A percentile compares a stretch with the other conserved stretches of the same genome.
Conservation (phyloP, 2,888 invertebrate genomes). For the Pristionchus mayeri region DNA sequence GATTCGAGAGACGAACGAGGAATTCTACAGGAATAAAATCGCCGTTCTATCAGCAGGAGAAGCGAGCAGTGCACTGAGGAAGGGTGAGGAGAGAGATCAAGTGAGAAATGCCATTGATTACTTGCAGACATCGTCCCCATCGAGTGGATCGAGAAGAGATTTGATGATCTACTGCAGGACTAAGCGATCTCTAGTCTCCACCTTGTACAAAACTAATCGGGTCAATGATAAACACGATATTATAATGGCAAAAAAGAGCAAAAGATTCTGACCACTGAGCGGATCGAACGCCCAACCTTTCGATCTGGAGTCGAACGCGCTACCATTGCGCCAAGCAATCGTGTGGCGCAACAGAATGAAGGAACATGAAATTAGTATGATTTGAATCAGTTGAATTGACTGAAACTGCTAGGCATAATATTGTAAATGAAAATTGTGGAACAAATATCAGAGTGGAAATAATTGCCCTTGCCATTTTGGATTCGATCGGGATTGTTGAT, state of each 20-base stretch:
- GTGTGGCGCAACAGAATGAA: background rate
- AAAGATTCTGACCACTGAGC: constrained; percentile 43
- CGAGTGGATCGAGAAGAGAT: constrained; percentile 46
- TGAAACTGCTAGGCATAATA: background rate
- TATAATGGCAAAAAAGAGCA: background rate
- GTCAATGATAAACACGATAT: background rate
- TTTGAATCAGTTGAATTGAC: background rate
- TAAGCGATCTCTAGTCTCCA: background rate
- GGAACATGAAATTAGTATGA: too few species aligned
- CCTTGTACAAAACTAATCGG: background rate
- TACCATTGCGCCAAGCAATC: constrained; percentile 50
- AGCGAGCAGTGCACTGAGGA: constrained; percentile 43
- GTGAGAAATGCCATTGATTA: background rate
- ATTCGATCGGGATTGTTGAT: background rate
- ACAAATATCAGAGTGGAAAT: background rate
- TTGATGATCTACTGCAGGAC: constrained; percentile 25
- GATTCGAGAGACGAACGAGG: constrained; percentile 66
- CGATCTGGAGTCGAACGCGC: constrained; percentile 50
- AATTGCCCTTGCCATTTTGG: background rate
- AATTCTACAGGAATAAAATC: constrained; percentile 63
- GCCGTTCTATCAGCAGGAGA: constrained; percentile 62
- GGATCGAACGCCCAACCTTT: constrained; percentile 50
- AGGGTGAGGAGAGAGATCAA: background rate
- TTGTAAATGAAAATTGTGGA: background rate
- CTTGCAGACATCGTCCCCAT: constrained; percentile 33